A percentile compares a stretch with the other conserved stretches of the same genome.
Evolutionary conservation across 2,113 vertebrate genomes (phyloP).

Genomic region (Rhadina sibilatrix): DNA sequence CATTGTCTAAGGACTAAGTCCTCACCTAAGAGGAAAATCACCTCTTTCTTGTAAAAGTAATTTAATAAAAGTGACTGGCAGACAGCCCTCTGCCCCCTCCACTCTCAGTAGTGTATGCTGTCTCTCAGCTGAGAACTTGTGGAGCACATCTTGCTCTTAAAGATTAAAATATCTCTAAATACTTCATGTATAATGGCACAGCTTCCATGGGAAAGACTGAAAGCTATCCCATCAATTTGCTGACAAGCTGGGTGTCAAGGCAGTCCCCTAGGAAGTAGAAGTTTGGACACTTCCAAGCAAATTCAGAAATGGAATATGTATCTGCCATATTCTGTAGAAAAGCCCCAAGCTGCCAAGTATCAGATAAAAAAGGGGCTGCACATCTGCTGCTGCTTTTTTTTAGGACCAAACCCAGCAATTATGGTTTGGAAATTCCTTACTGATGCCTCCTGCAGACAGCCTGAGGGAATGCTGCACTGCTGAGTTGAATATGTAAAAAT

Average conservation of each 20-base stretch:
- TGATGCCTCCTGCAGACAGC: neutral
- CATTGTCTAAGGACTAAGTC: neutral
- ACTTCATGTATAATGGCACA: neutral
- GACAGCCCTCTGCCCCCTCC: neutral
- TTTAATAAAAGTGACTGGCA: neutral
- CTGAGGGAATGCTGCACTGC: neutral
- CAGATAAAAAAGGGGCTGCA: neutral
- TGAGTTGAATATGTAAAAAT: neutral
- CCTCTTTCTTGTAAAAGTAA: neutral
- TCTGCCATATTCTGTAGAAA: neutral
- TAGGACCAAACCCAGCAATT: neutral
- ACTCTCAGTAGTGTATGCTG: neutral
- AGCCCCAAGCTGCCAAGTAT: neutral
- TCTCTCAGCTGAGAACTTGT: neutral
- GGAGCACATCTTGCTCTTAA: neutral
- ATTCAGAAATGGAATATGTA: neutral
- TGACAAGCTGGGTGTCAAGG: neutral
- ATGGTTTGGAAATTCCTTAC: neutral
- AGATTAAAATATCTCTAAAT: slow-evolving; percentile 11
- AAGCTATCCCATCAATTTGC: neutral
- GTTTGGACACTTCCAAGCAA: neutral
- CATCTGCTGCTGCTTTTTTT: neutral
- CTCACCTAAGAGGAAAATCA: slow-evolving; percentile 35
- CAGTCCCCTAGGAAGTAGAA: neutral
- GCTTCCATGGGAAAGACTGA: neutral